Evolutionary conservation across 2,113 vertebrate genomes (phyloP), one percentile per base, ranked within the genome.

Genomic region (Rhinogobius similis): DNA sequence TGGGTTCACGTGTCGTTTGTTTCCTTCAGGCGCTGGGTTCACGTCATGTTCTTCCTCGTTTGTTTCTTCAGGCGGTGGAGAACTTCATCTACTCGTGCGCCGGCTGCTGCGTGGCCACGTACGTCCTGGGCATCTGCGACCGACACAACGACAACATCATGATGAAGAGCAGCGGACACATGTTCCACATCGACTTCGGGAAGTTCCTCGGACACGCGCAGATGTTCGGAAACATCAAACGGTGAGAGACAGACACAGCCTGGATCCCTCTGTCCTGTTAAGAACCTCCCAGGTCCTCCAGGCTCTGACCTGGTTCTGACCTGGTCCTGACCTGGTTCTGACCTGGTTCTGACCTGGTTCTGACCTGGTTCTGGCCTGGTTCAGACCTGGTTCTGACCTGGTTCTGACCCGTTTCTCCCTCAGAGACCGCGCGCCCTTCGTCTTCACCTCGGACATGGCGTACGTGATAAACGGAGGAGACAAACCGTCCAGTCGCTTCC

Each of bases 81-180:
- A 99, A 99, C 90, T 99, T 99, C 86, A 99, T 99, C 89, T 99
- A 95, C 85, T 99, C 98, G 12, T 98, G 98, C 0, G 98, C 97
- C 0, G 97, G 98, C 85, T 99, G 98, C 90, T 99, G 98, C 0
- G 98, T 99, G 82, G 97, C 98, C 62, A 99, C 98, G 0, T 99
- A 99, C 0, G 94, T 99, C 67, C 86, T 99, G 88, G 98, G 98
- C 53, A 99, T 99, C 89, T 99, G 98, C 0, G 98, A 99, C 85
- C 92, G 98, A 24, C 98, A 99, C 88, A 99, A 99, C 0, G 98
- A 99, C 94, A 99, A 99, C 90, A 99, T 99, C 92, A 99, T 99
- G 98, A 93, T 99, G 70, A 98, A 97, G 90, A 97, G 95, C 75
- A 98, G 96, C 0, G 98, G 98, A 9, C 97, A 99, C 90, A 99